Conservation (phyloP, 2,113 vertebrate genomes). For the Leptosomus discolor region DNA sequence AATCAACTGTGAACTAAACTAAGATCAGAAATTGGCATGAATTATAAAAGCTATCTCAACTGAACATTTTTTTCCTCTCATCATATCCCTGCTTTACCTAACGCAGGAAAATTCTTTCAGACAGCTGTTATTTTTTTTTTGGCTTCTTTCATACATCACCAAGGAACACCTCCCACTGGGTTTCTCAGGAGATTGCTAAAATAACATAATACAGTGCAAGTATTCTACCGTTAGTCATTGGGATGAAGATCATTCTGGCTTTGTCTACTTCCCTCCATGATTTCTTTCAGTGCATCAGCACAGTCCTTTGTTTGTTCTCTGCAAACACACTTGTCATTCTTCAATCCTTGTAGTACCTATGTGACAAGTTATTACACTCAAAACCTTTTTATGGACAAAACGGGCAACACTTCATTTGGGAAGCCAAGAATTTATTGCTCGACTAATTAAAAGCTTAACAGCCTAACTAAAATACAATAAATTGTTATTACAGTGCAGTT, state of each 20-base stretch:
- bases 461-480: background rate
- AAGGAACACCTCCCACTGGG: conserved; percentile 2
- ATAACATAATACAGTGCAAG: background rate
- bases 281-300: background rate
- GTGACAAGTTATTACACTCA: background rate
- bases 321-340: background rate
- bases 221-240: background rate
- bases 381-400: background rate
- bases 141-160: background rate
- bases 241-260: background rate
- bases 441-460: conserved; percentile 27
- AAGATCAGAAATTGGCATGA: conserved; percentile 21
- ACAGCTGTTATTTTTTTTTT: conserved; percentile 11
- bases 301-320: background rate
- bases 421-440: background rate
- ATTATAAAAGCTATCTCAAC: background rate
- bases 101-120: background rate
- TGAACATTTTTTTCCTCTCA: background rate
- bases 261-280: background rate
- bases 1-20: conserved; percentile 20
- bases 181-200: conserved; percentile 22
- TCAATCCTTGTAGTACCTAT: background rate
- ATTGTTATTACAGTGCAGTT: background rate
- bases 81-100: background rate
- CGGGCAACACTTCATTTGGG: background rate